phyloP scores from a whole-genome alignment of 2,888 invertebrate species.

The Hypolimnas misippus region DNA sequence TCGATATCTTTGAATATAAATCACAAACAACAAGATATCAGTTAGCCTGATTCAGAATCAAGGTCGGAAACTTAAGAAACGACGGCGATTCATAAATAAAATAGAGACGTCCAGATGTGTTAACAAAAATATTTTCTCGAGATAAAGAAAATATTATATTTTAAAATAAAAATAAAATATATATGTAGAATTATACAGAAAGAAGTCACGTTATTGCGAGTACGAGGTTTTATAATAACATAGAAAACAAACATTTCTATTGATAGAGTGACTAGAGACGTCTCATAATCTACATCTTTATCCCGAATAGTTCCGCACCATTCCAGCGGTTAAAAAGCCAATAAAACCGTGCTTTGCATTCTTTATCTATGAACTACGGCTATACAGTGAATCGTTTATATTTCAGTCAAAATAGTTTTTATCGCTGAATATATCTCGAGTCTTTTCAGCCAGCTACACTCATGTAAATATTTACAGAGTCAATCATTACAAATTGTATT shows the following conservation, averaged over 20 bases:
- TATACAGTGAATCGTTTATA: slow-evolving; percentile 48
- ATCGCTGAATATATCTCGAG: slow-evolving; percentile 40
- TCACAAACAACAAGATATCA: slow-evolving; percentile 46
- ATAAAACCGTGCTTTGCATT: slow-evolving; percentile 24
- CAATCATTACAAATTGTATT: slow-evolving; percentile 42
- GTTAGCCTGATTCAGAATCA: slow-evolving; percentile 52
- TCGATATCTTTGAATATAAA: slow-evolving; percentile 46
- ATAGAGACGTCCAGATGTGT: slow-evolving; percentile 57
- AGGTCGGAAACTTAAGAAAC: slow-evolving; percentile 54
- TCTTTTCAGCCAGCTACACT: slow-evolving; percentile 45
- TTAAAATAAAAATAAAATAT: slow-evolving; percentile 57
- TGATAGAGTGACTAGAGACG: slow-evolving; percentile 27
- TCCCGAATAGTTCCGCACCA: slow-evolving; percentile 49
- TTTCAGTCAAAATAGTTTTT: slow-evolving; percentile 54
- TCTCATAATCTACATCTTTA: slow-evolving; percentile 45
- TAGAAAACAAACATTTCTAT: slow-evolving; percentile 21
- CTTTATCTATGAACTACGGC: slow-evolving; percentile 21
- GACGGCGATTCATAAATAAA: slow-evolving; percentile 61
- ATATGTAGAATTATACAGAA: slow-evolving; percentile 44
- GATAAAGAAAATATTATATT: slow-evolving; percentile 52
- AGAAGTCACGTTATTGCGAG: neutral
- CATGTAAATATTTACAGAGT: slow-evolving; percentile 43
- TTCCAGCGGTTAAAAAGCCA: slow-evolving; percentile 55
- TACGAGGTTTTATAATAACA: neutral
- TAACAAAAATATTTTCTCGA: slow-evolving; percentile 49